Base-by-base conservation (phyloP, 1,140 invertebrate species). In the Andricus grossulariae region DNA sequence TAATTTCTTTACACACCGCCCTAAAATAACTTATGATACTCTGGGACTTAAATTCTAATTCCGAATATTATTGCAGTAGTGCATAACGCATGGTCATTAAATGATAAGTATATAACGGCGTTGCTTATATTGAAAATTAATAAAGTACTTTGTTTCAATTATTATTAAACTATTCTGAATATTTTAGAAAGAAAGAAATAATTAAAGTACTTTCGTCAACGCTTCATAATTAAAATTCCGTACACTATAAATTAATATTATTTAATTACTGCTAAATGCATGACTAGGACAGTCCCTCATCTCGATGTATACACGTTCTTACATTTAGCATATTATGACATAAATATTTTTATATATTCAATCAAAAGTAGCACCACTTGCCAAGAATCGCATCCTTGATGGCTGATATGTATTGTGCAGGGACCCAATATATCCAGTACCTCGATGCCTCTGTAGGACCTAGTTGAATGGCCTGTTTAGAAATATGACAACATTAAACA, bases 361-460 rank as follows among this genome's bases (percentile, higher is more conserved):
- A 90, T 93, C 91, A 96, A 90, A 96, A 96, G 85, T 95, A 95
- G 88, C 96, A 95, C 96, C 96, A 97, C 85, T 97, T 96, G 73
- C 97, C 97, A 51, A 98, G 93, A 80, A 98, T 94, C 72, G 96
- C 95, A 86, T 97, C 97, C 93, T 98, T 98, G 85, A 98, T 97
- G 74, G 97, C 96, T 85, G 97, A 95, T 76, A 98, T 94, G 90
- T 97, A 98, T 87, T 97, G 96, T 39, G 97, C 96, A 57, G 97
- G 97, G 54, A 98, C 97, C 97, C 97, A 98, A 91, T 98, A 98
- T 71, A 98, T 94, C 96, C 97, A 98, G 92, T 98, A 98, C 80
- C 96, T 92, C 45, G 96, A 97, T 13, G 96, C 96, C 92, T 97
- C 97, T 11, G 97, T 97, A 15, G 97, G 94, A 32, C 97, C 97